Conservation (phyloP, 1,140 invertebrate genomes). For the Anagrus nilaparvatae region DNA sequence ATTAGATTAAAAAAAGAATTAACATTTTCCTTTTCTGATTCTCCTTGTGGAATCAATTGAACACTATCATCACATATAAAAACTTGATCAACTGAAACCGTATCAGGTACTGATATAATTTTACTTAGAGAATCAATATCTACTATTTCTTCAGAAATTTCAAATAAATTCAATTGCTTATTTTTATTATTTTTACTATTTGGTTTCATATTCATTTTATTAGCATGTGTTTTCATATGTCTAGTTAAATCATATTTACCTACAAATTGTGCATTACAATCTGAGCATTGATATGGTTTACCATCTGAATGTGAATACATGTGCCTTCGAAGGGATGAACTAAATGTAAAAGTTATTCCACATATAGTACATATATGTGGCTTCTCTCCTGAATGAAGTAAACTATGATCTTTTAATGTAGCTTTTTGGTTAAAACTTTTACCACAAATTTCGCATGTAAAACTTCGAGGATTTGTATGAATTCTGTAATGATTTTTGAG, state of each 20-base stretch:
- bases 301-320: conserved; percentile 37
- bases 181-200: conserved; percentile 8
- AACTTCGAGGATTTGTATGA: conserved; percentile 43
- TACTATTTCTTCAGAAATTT: conserved; percentile 13
- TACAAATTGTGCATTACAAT: conserved; percentile 34
- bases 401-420: conserved; percentile 36
- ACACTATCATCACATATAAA: conserved; percentile 27
- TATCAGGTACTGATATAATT: conserved; percentile 17
- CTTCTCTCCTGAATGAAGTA: conserved; percentile 44
- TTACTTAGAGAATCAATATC: conserved; percentile 13
- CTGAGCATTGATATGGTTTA: conserved; percentile 41
- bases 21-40: conserved; percentile 38
- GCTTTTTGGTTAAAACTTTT: conserved; percentile 41
- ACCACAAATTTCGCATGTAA: conserved; percentile 42
- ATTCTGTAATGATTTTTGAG: conserved; percentile 48
- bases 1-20: conserved; percentile 35
- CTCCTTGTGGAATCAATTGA: conserved; percentile 25
- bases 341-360: conserved; percentile 38
- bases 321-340: conserved; percentile 34
- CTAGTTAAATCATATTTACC: conserved; percentile 37
- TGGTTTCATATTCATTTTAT: conserved; percentile 18
- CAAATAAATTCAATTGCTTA: conserved; percentile 1
- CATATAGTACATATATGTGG: conserved; percentile 42
- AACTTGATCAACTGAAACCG: conserved; percentile 30
- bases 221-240: conserved; percentile 34